Percentiles rank a stretch among this genome's conserved stretches.
These are phyloP conservation scores for Erpetoichthys calabaricus DNA, from an alignment of 2,797 vertebrate species.

Conservation along the genomic window DNA sequence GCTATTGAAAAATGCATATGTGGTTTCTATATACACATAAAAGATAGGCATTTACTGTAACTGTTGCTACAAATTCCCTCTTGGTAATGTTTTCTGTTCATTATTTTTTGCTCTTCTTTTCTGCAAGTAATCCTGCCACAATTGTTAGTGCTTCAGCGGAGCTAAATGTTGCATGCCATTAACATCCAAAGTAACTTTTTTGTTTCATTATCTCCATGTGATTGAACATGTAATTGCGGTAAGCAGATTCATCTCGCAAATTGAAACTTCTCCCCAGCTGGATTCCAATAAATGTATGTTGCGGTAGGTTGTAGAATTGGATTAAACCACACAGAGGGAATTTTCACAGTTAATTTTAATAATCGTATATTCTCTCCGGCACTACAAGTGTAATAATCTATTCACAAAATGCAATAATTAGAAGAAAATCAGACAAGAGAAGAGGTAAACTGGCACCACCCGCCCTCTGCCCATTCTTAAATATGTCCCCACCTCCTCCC, in stretches of 20 bases:
- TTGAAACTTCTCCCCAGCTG: slow-evolving; percentile 7
- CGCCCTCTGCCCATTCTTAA: too few species aligned
- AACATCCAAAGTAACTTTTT: not conserved
- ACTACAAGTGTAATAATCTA: slow-evolving; percentile 9
- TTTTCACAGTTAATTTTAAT: slow-evolving; percentile 10
- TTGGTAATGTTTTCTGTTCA: not conserved
- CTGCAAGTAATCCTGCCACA: too few species aligned
- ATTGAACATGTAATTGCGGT: slow-evolving; percentile 10
- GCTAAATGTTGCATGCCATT: not conserved
- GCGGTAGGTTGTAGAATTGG: slow-evolving; percentile 9
- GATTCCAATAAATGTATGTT: slow-evolving; percentile 1
- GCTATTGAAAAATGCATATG: not conserved
- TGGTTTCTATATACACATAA: not conserved
- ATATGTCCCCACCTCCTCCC: too few species aligned
- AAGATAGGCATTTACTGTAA: not conserved
- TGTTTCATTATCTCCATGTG: slow-evolving; percentile 7
- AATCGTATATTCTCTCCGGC: slow-evolving; percentile 7
- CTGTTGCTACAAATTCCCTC: not conserved
- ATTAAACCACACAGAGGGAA: slow-evolving; percentile 5
- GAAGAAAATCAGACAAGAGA: slow-evolving; percentile 2
- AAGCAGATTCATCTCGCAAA: slow-evolving; percentile 9
- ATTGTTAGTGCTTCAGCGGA: not conserved
- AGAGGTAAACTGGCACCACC: too few species aligned
- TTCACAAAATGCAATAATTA: slow-evolving; percentile 10
- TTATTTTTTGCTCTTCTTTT: not conserved